Conservation (phyloP, 2,888 invertebrate species). For the Lepetodrilus schrolli region DNA sequence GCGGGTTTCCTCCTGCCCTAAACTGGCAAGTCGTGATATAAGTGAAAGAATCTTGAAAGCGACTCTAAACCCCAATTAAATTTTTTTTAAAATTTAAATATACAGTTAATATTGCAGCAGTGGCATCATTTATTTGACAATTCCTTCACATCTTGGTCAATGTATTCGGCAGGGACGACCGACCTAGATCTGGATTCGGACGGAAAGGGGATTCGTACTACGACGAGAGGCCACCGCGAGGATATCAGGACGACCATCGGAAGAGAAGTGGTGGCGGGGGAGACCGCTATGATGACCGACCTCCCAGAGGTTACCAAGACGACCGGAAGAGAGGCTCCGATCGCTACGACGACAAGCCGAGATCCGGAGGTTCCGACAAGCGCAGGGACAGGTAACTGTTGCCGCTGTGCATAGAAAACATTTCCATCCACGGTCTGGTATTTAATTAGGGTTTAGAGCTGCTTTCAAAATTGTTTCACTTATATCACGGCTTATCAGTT, state of each 20-base stretch:
- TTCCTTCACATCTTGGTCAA: neutral
- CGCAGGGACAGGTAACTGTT: neutral
- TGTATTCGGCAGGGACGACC: constrained; percentile 19
- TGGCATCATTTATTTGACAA: too few species aligned
- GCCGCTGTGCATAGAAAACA: too few species aligned
- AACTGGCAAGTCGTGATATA: too few species aligned
- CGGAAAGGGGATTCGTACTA: neutral
- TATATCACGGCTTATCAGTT: too few species aligned
- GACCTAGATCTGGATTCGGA: neutral
- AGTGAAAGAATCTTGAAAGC: too few species aligned
- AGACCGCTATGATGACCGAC: constrained; percentile 12
- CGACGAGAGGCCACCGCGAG: neutral
- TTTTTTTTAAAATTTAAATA: too few species aligned
- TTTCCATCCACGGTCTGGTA: too few species aligned
- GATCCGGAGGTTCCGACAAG: neutral
- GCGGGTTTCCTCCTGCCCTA: too few species aligned
- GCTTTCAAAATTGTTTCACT: too few species aligned
- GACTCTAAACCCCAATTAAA: too few species aligned
- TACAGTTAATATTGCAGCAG: too few species aligned
- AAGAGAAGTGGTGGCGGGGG: constrained; percentile 20
- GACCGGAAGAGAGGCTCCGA: constrained; percentile 25
- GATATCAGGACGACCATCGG: constrained; percentile 3
- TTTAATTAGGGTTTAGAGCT: too few species aligned
- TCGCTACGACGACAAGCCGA: constrained; percentile 1
- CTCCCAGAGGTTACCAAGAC: neutral